Evolutionary conservation across 2,113 vertebrate genomes (phyloP), one percentile per base, ranked within the genome.

Genomic region (Perognathus longimembris): DNA sequence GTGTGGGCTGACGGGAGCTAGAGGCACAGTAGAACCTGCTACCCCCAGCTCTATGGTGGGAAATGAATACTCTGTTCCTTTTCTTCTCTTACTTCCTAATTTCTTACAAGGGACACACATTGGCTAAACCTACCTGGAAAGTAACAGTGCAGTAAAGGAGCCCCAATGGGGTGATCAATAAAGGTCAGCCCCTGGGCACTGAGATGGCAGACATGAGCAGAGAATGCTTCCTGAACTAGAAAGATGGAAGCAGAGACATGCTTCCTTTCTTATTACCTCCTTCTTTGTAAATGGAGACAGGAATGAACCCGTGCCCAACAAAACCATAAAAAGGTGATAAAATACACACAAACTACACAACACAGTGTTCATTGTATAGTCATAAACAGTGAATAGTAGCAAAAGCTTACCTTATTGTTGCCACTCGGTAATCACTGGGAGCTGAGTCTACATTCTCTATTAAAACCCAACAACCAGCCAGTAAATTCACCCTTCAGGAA

Each of bases 391-490:
- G 12, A 91, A 76, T 10, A 82, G n/a, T 5, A 80, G 30, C 34
- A 38, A 76, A 45, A 26, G 24, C 57, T 64, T n/a, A 76, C 20
- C 22, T 90, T 78, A 42, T 64, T 91, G 90, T 69, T 80, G 66
- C 66, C 6, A 32, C 22, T 85, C 80, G 81, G 0, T 8, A 28
- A 73, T 64, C 6, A 73, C 21, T 83, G 7, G 69, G 22, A 80
- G 15, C 5, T 77, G 6, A 64, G 4, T 54, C 3, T 79, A 54
- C 34, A 54, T 79, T 36, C 24, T 74, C n/a, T 32, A 45, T 45
- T 88, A 67, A 86, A 85, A 85, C 34, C 4, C 45, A 90, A 81
- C 34, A 93, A 85, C 20, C 7, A 92, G 5, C 24, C 75, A 88
- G 64, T 8, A 82, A 81, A 30, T 69, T 78, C 88, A 75, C 6